Conservation (phyloP, 2,113 vertebrate species). For the Hassar affinis region DNA sequence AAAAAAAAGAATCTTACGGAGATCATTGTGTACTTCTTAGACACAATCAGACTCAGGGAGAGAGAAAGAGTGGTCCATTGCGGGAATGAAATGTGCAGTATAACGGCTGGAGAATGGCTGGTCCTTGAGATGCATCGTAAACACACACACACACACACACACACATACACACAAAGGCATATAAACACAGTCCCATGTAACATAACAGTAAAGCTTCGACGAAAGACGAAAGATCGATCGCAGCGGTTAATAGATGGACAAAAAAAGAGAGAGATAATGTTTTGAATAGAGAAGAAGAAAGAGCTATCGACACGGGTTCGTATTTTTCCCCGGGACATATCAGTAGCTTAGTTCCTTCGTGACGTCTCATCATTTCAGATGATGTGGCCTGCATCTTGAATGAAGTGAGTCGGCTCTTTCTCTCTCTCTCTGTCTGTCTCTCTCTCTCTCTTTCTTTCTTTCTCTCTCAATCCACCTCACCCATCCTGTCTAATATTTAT, state of each 20-base stretch:
- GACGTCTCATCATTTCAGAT: conserved; percentile 29
- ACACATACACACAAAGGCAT: conserved; percentile 13
- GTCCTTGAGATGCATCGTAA: neutral
- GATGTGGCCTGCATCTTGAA: conserved; percentile 43
- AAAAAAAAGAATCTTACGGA: neutral
- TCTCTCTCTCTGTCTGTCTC: conserved; percentile 19
- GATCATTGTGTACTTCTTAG: neutral
- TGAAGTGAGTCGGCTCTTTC: conserved; percentile 50
- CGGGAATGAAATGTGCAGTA: neutral
- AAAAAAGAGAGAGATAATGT: neutral
- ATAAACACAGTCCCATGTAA: neutral
- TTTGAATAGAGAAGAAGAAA: neutral
- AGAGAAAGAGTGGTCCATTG: neutral
- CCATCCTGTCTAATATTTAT: conserved; percentile 9
- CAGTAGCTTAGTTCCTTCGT: conserved; percentile 7
- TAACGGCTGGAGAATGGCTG: neutral
- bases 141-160: conserved; percentile 2
- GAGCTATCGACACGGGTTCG: neutral
- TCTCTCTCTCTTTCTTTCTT: conserved; percentile 16
- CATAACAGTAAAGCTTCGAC: neutral
- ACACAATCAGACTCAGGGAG: neutral
- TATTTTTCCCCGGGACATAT: conserved; percentile 15
- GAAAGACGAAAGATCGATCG: neutral
- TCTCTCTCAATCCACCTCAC: neutral
- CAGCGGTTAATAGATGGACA: conserved; percentile 3